phyloP scores from a whole-genome alignment of 2,888 invertebrate species.

The Pheosia gnoma region DNA sequence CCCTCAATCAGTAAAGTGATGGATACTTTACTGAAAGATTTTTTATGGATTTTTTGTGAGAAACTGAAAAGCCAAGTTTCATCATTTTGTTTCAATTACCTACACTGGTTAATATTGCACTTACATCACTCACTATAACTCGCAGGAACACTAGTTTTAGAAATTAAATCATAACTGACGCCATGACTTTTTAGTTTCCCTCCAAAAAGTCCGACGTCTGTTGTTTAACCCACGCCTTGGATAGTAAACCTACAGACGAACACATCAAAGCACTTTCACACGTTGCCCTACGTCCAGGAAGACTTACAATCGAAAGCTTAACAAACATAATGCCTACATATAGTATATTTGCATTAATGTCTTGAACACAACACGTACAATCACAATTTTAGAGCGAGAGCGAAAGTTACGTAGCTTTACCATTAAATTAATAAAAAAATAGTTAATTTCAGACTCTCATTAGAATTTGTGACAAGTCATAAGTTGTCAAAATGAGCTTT shows the following conservation, averaged over 20 bases:
- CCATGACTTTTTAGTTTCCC: too few species aligned
- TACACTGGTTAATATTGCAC: too few species aligned
- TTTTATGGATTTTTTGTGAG: too few species aligned
- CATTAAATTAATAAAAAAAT: neutral
- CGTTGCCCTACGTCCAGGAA: slow-evolving; percentile 15
- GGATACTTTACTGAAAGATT: too few species aligned
- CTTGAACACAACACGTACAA: slow-evolving; percentile 3
- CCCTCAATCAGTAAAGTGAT: too few species aligned
- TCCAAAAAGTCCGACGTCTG: too few species aligned
- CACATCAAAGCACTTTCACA: slow-evolving; percentile 27
- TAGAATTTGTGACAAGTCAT: neutral
- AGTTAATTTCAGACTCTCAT: neutral
- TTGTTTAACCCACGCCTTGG: slow-evolving; percentile 11
- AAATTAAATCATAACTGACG: too few species aligned
- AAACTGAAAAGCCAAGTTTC: too few species aligned
- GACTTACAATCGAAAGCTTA: slow-evolving; percentile 18
- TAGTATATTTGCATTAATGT: slow-evolving; percentile 3
- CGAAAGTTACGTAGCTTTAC: neutral
- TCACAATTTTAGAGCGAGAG: neutral
- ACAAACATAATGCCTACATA: neutral
- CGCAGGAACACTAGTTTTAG: too few species aligned
- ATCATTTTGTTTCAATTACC: too few species aligned
- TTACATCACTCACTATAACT: too few species aligned
- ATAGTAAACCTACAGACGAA: slow-evolving; percentile 14
- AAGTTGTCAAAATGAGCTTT: neutral